These are phyloP conservation scores for Papilio machaon DNA, from an alignment of 1,140 invertebrate genomes.

Conservation along the genomic window DNA sequence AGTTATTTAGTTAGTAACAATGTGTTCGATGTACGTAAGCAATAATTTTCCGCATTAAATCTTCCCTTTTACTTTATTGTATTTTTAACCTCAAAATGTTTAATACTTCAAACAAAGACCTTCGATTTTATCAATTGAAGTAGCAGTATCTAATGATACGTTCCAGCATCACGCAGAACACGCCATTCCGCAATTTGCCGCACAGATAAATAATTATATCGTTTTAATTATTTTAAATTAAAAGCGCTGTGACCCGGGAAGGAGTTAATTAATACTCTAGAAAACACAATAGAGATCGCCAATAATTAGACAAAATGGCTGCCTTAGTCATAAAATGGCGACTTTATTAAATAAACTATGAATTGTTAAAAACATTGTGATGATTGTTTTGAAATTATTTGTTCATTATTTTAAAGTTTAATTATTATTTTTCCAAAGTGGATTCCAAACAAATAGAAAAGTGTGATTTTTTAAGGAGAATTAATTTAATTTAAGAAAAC, in stretches of 20 bases:
- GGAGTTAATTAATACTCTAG: constrained; percentile 15
- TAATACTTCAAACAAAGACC: not conserved
- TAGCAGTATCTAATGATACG: not conserved
- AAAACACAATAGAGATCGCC: constrained; percentile 11
- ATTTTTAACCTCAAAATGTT: not conserved
- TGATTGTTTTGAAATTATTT: not conserved
- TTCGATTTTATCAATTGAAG: not conserved
- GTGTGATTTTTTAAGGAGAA: no score
- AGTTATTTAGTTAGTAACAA: no score
- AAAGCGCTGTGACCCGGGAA: constrained; percentile 27
- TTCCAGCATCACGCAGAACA: constrained; percentile 6
- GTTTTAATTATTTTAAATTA: constrained; percentile 22
- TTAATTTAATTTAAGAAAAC: no score
- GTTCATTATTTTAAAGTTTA: no score
- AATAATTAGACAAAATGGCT: constrained; percentile 1
- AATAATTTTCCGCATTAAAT: not conserved
- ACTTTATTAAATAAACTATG: not conserved
- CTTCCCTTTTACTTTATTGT: not conserved
- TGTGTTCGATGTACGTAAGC: no score
- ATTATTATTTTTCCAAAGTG: no score
- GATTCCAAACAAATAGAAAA: no score
- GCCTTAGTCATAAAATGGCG: constrained; percentile 14
- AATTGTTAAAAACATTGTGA: not conserved
- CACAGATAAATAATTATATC: constrained; percentile 18
- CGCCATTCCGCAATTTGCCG: not conserved